Base-by-base conservation (phyloP, 2,888 invertebrate species). In the Rhodophaea formosa region DNA sequence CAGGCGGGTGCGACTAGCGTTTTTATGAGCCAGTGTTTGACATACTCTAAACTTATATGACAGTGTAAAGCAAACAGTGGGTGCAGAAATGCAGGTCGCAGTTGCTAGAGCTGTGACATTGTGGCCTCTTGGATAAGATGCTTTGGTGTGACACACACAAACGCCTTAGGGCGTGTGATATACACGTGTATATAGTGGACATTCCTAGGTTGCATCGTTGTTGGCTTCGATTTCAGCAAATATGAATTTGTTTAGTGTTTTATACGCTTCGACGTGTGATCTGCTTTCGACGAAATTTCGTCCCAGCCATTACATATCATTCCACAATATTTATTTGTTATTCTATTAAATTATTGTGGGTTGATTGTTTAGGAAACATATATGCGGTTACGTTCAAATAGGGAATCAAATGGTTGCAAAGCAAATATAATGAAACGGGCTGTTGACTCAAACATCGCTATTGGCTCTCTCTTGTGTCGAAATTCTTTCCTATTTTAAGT, bases 191-290 rank as follows among this genome's bases (percentile, higher is more conserved):
- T 72, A 74, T 59, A 58, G 56, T 59, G 59, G 43, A 58, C 56
- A 32, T 61, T 64, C 61, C 65, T 66, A 71, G 68, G 68, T 69
- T 64, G 71, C 71, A 63, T 71, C 70, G 75, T 67, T 68, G 62
- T 66, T 65, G 60, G 76, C 75, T 75, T 79, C 63, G 57, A 54
- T 66, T 70, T 71, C 57, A 42, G 63, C 69, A 68, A 68, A 54
- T 63, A 62, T 30, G 59, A 66, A 68, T 67, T 74, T 69, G 29
- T 72, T 62, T 62, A 65, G 58, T 65, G 66, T 67, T 65, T 65
- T 66, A 63, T 63, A 64, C 42, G 74, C 71, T 75, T 76, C 64
- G 59, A 66, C 64, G 72, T 67, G 59, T 59, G 59, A 47, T 32
- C 32, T 42, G 59, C 59, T 59, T 59, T 49, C 15, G n/a, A 56